phyloP scores from a whole-genome alignment of 2,888 invertebrate genomes.

The Pristionchus maxplancki region DNA sequence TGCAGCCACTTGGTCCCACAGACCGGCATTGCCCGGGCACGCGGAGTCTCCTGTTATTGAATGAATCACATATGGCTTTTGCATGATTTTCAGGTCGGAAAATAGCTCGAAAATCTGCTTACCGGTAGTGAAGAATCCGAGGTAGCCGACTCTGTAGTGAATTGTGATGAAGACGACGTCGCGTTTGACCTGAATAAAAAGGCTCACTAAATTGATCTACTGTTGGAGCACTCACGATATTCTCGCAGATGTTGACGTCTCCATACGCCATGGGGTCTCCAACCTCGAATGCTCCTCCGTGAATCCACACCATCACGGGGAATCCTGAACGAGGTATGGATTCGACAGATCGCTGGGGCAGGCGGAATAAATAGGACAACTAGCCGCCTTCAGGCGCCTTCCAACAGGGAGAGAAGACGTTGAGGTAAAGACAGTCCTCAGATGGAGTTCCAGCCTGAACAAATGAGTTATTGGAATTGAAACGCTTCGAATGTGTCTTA shows the following conservation, averaged over 20 bases:
- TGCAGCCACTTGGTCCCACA: conserved; percentile 73
- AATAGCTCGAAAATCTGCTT: background rate
- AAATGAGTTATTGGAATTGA: background rate
- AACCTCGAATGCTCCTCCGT: conserved; percentile 64
- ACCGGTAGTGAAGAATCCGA: conserved; percentile 73
- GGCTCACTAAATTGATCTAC: background rate
- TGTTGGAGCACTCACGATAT: background rate
- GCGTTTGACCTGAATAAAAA: background rate
- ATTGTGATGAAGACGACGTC: conserved; percentile 70
- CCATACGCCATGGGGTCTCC: conserved; percentile 66
- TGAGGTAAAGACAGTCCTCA: conserved; percentile 31
- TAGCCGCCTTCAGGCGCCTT: conserved; percentile 12
- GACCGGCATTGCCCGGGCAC: conserved; percentile 71
- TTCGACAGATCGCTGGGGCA: background rate
- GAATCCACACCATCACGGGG: conserved; percentile 65
- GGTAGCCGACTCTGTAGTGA: conserved; percentile 65
- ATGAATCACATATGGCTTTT: background rate
- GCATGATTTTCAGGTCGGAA: no score
- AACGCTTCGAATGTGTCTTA: no score
- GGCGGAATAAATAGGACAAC: background rate
- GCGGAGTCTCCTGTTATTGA: conserved; percentile 55
- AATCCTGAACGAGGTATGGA: conserved; percentile 10
- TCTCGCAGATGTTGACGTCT: conserved; percentile 60
- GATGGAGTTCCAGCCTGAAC: background rate
- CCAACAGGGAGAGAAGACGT: conserved; percentile 47